A percentile compares a stretch with the other conserved stretches of the same genome.
phyloP scores from a whole-genome alignment of 2,888 invertebrate species.

The Osedax fenrisi region DNA sequence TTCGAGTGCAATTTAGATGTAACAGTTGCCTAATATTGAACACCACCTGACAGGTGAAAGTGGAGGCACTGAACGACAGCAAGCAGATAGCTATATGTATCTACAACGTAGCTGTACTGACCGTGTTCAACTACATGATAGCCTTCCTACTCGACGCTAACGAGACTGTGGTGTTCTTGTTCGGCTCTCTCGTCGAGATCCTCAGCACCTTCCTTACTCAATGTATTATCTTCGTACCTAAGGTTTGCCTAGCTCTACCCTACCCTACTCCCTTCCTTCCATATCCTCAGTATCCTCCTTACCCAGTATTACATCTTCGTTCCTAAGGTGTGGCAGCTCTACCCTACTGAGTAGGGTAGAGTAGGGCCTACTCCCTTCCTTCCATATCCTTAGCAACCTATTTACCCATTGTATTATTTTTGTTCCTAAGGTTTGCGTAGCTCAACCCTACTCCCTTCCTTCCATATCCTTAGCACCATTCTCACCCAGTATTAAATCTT shows the following conservation, averaged over 20 bases:
- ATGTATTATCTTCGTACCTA: neutral
- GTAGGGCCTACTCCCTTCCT: no score
- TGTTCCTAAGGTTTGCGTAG: constrained; percentile 4
- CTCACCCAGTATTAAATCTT: no score
- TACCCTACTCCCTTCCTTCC: no score
- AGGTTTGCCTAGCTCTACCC: no score
- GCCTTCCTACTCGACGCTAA: neutral
- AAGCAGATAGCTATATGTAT: constrained; percentile 35
- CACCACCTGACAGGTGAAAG: constrained; percentile 37
- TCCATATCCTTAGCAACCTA: neutral
- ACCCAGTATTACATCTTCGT: no score
- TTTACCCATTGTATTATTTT: neutral
- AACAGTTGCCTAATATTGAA: no score
- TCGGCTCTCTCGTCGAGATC: neutral
- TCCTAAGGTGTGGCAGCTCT: no score
- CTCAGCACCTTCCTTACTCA: neutral
- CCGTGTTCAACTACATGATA: neutral
- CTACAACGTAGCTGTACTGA: constrained; percentile 6
- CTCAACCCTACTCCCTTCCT: no score
- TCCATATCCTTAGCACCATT: no score
- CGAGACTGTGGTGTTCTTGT: neutral
- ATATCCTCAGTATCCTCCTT: no score
- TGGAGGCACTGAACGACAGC: constrained; percentile 36
- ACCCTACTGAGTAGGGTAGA: no score
- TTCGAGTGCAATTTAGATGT: no score